Conservation (phyloP, 2,888 invertebrate genomes). For the Frankliniella intonsa region DNA sequence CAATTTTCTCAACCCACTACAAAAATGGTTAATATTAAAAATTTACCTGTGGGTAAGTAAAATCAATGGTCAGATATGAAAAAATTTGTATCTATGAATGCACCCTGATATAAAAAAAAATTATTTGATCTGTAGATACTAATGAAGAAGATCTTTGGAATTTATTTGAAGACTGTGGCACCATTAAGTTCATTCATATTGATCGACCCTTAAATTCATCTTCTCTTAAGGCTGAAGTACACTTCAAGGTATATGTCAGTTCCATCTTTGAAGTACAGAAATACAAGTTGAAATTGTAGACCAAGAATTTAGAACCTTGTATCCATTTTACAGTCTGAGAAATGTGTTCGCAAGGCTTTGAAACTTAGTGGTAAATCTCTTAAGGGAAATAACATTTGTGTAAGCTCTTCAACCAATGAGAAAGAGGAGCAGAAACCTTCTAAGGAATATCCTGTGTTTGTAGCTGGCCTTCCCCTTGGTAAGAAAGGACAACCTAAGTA, state of each 20-base stretch:
- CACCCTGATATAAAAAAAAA: too few relatives aligned
- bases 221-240: background rate
- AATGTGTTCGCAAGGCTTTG: background rate
- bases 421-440: background rate
- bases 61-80: background rate
- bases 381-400: background rate
- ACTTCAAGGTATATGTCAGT: background rate
- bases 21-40: background rate
- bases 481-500: background rate
- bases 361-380: background rate
- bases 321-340: background rate
- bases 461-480: background rate
- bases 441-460: background rate
- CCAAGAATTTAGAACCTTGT: background rate
- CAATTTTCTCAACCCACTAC: background rate
- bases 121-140: background rate
- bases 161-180: background rate
- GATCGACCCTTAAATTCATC: background rate
- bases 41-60: too few relatives aligned
- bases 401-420: background rate
- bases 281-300: background rate
- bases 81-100: background rate
- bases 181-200: background rate
- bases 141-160: background rate
- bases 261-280: background rate